These are phyloP conservation scores for Coenobita brevimanus DNA, from an alignment of 1,140 invertebrate genomes.

Conservation along the genomic window DNA sequence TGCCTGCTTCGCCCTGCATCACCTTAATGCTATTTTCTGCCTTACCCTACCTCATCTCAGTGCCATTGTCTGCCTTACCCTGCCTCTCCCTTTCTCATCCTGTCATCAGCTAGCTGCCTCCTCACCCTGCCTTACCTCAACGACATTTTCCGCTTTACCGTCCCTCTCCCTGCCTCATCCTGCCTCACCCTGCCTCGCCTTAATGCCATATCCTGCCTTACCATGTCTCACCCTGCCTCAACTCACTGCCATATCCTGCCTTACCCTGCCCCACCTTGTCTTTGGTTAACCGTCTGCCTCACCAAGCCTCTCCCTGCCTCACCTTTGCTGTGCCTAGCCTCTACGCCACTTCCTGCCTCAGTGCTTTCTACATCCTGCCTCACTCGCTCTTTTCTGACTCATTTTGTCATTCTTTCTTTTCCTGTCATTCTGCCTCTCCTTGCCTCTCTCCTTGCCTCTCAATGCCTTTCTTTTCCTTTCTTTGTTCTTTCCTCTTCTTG, in stretches of 20 bases:
- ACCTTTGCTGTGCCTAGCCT: not conserved
- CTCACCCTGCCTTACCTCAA: not conserved
- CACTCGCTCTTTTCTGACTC: not conserved
- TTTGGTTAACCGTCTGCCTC: not conserved
- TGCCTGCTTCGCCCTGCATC: no score
- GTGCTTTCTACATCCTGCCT: not conserved
- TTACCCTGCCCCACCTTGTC: no score
- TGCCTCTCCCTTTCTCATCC: constrained; percentile 1
- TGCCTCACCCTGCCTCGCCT: not conserved
- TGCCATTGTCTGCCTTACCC: not conserved
- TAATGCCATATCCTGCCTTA: not conserved
- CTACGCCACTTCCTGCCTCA: not conserved
- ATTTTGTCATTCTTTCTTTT: no score
- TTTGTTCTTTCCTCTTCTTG: not conserved
- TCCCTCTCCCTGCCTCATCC: not conserved
- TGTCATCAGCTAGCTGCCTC: not conserved
- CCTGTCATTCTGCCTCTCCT: not conserved
- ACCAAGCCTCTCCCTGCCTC: no score
- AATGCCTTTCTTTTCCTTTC: not conserved
- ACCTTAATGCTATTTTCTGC: no score
- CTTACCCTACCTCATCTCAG: not conserved
- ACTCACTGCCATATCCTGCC: not conserved
- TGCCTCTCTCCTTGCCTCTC: not conserved
- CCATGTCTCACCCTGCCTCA: no score
- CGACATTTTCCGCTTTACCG: not conserved